phyloP scores from a whole-genome alignment of 1,140 invertebrate species.

The Lepidotrigona ventralis region DNA sequence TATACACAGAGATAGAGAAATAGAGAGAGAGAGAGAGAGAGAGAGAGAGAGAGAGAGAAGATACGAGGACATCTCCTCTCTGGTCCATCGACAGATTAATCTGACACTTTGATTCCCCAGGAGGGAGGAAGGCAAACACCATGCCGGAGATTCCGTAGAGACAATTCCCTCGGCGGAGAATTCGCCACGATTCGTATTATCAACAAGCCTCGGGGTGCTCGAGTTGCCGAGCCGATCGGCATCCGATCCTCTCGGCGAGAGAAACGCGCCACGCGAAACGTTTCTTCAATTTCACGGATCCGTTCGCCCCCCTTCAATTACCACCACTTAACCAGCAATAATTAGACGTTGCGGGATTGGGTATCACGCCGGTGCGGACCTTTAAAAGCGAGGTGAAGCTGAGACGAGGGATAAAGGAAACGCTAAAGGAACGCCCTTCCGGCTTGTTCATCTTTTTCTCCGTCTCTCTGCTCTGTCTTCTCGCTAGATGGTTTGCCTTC shows the following conservation, averaged over 20 bases:
- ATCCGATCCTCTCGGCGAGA: slow-evolving; percentile 54
- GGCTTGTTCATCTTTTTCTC: slow-evolving; percentile 25
- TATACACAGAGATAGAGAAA: not conserved
- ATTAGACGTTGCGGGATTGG: slow-evolving; percentile 73
- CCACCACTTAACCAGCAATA: slow-evolving; percentile 75
- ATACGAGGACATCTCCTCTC: not conserved
- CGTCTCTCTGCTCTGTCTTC: not conserved
- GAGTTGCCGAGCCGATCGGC: slow-evolving; percentile 55
- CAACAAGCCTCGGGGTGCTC: slow-evolving; percentile 47
- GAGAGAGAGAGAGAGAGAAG: not conserved
- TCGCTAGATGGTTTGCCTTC: not conserved
- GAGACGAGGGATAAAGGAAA: slow-evolving; percentile 55
- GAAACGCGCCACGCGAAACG: slow-evolving; percentile 49
- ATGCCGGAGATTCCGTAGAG: slow-evolving; percentile 12
- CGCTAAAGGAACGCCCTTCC: slow-evolving; percentile 46
- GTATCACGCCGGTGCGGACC: slow-evolving; percentile 69
- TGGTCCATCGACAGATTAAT: slow-evolving; percentile 50
- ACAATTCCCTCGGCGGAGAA: slow-evolving; percentile 33
- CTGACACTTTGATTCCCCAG: slow-evolving; percentile 55
- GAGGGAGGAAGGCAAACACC: slow-evolving; percentile 30
- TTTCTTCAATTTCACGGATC: slow-evolving; percentile 76
- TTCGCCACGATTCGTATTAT: slow-evolving; percentile 60
- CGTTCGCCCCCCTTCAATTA: slow-evolving; percentile 75
- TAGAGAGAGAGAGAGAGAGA: too few species aligned
- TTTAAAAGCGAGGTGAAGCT: slow-evolving; percentile 69